These are phyloP conservation scores for Conistra vaccinii DNA, from an alignment of 2,888 invertebrate species.

Conservation along the genomic window DNA sequence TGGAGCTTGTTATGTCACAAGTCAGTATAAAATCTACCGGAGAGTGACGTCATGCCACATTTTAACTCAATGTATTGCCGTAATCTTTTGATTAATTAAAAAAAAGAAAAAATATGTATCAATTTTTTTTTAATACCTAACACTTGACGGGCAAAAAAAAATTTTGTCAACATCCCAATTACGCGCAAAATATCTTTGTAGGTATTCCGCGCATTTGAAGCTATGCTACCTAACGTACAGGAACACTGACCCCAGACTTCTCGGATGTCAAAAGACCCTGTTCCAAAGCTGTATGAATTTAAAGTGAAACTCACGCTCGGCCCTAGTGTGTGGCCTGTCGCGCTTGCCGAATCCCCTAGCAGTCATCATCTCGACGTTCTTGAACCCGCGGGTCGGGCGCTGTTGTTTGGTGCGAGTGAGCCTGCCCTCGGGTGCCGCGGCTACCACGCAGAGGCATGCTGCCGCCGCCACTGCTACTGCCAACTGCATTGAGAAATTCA, in stretches of 20 bases:
- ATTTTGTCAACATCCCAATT: too few relatives aligned
- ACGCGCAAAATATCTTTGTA: neutral
- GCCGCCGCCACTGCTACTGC: conserved; percentile 80
- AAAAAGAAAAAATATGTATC: too few relatives aligned
- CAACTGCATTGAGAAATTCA: conserved; percentile 86
- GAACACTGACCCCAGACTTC: neutral
- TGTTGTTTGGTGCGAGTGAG: conserved; percentile 86
- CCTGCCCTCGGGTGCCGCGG: conserved; percentile 82
- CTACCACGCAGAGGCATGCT: conserved; percentile 82
- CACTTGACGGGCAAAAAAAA: too few relatives aligned
- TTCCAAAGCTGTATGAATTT: too few relatives aligned
- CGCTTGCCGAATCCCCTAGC: conserved; percentile 93
- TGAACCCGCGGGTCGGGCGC: conserved; percentile 92
- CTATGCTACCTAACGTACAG: neutral
- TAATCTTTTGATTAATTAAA: too few relatives aligned
- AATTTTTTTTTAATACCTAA: too few relatives aligned
- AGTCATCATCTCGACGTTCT: conserved; percentile 92
- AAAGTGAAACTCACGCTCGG: conserved; percentile 81
- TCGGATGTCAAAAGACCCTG: neutral
- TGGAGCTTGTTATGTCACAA: too few relatives aligned
- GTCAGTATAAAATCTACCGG: too few relatives aligned
- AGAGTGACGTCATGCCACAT: too few relatives aligned
- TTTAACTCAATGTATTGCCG: too few relatives aligned
- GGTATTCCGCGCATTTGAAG: neutral
- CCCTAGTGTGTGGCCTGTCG: conserved; percentile 82